Conservation (phyloP, 2,888 invertebrate genomes). For the Nysson spinosus region DNA sequence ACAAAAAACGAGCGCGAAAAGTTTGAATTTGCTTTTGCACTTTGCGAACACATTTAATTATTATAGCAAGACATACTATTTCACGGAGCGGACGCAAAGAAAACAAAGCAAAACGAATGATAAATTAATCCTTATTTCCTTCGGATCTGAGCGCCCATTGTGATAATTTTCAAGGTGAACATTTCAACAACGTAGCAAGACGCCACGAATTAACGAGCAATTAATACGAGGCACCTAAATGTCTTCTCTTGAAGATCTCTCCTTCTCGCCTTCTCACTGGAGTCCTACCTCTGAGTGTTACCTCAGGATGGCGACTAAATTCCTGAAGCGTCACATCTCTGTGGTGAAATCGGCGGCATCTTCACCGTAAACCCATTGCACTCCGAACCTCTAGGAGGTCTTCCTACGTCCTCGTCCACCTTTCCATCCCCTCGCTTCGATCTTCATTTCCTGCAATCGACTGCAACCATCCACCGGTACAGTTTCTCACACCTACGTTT, state of each 20-base stretch:
- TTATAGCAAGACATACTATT: background rate
- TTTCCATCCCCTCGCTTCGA: background rate
- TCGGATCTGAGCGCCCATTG: conserved; percentile 3
- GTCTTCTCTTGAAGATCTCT: background rate
- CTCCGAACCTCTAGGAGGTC: no score
- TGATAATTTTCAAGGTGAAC: conserved; percentile 21
- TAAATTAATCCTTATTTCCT: conserved; percentile 9
- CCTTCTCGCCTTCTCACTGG: background rate
- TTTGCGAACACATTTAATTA: no score
- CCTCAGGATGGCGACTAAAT: conserved; percentile 11
- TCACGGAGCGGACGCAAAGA: background rate
- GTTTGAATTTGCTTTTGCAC: no score
- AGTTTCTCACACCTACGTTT: no score
- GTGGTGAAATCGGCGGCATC: conserved; percentile 13
- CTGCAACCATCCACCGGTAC: background rate
- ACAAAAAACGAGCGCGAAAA: no score
- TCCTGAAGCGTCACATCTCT: conserved; percentile 6
- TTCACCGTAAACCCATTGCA: background rate
- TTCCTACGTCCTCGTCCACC: background rate
- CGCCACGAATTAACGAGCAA: conserved; percentile 45
- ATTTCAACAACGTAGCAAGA: conserved; percentile 18
- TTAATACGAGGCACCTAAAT: conserved; percentile 22
- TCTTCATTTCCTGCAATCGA: background rate
- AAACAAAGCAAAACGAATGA: background rate
- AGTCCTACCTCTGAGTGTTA: background rate